Conservation (phyloP, 2,888 invertebrate genomes). For the Choristoneura rosaceana region DNA sequence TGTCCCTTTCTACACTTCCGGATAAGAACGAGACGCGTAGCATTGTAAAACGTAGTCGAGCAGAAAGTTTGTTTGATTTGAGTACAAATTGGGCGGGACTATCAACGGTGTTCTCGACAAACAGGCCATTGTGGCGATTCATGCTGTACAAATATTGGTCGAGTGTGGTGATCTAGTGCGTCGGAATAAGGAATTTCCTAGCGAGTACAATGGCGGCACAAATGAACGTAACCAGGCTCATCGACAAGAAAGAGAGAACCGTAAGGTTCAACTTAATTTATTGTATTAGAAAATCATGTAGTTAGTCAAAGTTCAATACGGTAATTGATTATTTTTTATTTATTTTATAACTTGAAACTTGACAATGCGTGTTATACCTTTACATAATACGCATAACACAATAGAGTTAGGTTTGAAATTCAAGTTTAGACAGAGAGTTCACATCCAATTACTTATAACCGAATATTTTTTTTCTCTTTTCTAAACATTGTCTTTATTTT, state of each 20-base stretch:
- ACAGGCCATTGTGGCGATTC: constrained; percentile 53
- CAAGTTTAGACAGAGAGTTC: too few relatives aligned
- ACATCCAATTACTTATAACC: too few relatives aligned
- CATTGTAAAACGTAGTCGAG: neutral
- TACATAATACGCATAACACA: too few relatives aligned
- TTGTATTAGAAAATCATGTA: neutral
- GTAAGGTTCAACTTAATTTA: neutral
- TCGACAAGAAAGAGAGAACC: neutral
- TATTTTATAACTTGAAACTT: too few relatives aligned
- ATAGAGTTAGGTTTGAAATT: too few relatives aligned
- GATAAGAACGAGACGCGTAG: neutral
- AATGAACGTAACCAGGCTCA: constrained; percentile 5
- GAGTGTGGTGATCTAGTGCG: constrained; percentile 35
- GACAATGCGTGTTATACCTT: too few relatives aligned
- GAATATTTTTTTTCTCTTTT: too few relatives aligned
- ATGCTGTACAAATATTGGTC: constrained; percentile 54
- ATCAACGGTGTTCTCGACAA: constrained; percentile 49
- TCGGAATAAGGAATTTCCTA: constrained; percentile 31
- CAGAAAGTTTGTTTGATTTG: constrained; percentile 32
- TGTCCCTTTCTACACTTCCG: neutral
- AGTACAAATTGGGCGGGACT: constrained; percentile 47
- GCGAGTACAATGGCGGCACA: constrained; percentile 4
- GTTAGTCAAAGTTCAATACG: too few relatives aligned
- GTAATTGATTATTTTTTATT: too few relatives aligned
- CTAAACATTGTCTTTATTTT: too few relatives aligned